Conservation (phyloP, 2,797 vertebrate genomes). For the Chelonia mydas region DNA sequence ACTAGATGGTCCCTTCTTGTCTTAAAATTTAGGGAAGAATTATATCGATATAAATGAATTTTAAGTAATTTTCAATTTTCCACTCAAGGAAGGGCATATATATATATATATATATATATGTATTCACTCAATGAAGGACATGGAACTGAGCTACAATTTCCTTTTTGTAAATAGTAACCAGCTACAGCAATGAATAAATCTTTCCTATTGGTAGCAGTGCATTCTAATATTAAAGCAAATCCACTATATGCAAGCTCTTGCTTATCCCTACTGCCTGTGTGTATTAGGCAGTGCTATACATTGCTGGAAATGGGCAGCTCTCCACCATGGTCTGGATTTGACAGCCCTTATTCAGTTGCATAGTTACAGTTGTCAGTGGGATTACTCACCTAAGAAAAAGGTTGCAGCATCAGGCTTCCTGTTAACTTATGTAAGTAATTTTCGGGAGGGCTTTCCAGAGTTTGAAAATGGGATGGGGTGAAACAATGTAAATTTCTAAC, state of each 20-base stretch:
- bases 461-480: not conserved
- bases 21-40: not conserved
- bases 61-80: too few species aligned
- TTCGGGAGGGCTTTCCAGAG: not conserved
- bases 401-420: not conserved
- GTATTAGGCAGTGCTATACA: not conserved
- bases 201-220: not conserved
- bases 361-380: not conserved
- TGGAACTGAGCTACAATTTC: slow-evolving; percentile 13
- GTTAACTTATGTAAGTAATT: not conserved
- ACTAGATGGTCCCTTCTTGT: not conserved
- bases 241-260: not conserved
- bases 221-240: slow-evolving; percentile 33
- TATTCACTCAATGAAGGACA: not conserved
- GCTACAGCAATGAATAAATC: slow-evolving; percentile 17
- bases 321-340: rapidly evolving
- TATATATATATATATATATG: slow-evolving; percentile 13
- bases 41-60: not conserved
- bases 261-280: not conserved
- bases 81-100: not conserved
- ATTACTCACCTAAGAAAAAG: rapidly evolving
- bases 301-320: not conserved
- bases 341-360: rapidly evolving
- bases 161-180: not conserved
- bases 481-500: slow-evolving; percentile 7